Conservation (phyloP, 2,797 vertebrate genomes). For the Pseudocheirus occidentalis region DNA sequence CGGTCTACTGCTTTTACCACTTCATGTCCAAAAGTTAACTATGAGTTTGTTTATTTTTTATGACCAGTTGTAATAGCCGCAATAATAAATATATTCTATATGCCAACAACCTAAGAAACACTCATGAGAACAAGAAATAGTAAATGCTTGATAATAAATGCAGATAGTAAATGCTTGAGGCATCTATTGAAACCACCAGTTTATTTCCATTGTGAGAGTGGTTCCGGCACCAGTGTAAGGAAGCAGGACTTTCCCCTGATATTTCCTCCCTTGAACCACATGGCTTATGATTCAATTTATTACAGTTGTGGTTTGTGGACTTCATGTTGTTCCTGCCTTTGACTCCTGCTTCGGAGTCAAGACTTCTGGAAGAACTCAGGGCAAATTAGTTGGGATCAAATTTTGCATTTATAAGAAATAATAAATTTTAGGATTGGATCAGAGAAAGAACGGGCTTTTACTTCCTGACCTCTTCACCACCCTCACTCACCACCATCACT, state of each 20-base stretch:
- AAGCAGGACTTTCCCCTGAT: neutral
- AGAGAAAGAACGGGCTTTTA: neutral
- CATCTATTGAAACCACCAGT: neutral
- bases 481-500: neutral
- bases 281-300: neutral
- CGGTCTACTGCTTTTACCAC: neutral
- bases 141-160: too few relatives aligned
- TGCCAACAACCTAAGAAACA: neutral
- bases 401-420: neutral
- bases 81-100: neutral
- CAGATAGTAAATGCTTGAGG: neutral
- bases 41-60: neutral
- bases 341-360: neutral
- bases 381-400: neutral
- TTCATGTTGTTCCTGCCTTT: neutral
- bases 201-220: conserved; percentile 1
- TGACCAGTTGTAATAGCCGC: neutral
- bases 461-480: neutral
- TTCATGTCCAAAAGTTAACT: neutral
- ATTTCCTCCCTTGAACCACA: neutral
- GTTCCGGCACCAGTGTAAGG: neutral
- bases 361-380: neutral
- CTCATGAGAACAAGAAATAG: neutral
- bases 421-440: neutral
- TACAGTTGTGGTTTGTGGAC: neutral